A percentile compares a stretch with the other conserved stretches of the same genome.
Conservation (phyloP, 2,797 vertebrate genomes). For the Epinephelus coioides region DNA sequence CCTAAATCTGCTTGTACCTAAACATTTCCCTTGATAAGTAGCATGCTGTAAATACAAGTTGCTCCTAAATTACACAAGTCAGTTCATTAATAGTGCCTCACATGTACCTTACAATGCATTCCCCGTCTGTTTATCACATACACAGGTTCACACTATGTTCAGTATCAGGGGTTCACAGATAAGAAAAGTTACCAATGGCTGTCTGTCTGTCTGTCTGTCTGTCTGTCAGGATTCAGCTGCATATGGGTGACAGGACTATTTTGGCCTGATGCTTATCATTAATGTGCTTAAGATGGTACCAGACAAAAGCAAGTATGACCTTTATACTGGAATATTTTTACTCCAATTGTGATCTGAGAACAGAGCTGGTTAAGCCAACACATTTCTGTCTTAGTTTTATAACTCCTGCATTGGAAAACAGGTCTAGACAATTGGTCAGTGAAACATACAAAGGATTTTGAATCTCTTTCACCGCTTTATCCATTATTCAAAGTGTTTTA, state of each 20-base stretch:
- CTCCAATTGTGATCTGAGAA: neutral
- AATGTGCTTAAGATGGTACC: neutral
- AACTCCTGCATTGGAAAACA: neutral
- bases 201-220: neutral
- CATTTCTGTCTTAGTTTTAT: neutral
- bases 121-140: neutral
- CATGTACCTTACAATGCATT: neutral
- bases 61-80: neutral
- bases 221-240: neutral
- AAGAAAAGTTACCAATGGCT: neutral
- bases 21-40: slow-evolving; percentile 43
- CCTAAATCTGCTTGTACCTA: slow-evolving; percentile 54
- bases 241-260: neutral
- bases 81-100: neutral
- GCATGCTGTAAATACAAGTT: slow-evolving; percentile 20
- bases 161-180: slow-evolving; percentile 6
- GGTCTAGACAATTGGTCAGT: too few relatives aligned
- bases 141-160: neutral
- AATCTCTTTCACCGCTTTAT: too few relatives aligned
- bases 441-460: too few relatives aligned
- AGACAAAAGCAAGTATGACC: slow-evolving; percentile 40
- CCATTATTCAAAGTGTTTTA: too few relatives aligned
- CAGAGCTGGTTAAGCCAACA: slow-evolving; percentile 7
- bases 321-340: slow-evolving; percentile 1
- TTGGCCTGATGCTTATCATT: slow-evolving; percentile 15